Percentiles rank a stretch among this genome's conserved stretches.
phyloP scores from a whole-genome alignment of 2,888 invertebrate species.

The Apamea crenata region DNA sequence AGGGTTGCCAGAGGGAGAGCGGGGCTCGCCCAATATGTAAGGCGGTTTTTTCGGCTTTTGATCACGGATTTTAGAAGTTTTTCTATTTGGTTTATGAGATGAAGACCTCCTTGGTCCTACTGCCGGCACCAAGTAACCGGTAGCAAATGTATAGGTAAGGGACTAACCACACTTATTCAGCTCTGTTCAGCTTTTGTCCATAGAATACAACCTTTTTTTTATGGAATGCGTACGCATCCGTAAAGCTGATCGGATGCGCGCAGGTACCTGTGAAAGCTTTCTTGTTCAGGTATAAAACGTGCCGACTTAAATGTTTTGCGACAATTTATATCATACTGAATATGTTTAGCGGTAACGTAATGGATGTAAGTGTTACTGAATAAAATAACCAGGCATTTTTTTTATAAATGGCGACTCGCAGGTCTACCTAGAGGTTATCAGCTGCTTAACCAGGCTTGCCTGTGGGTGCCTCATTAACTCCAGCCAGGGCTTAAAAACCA shows the following conservation, averaged over 20 bases:
- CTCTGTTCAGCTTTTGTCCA: no score
- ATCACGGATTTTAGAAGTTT: constrained; percentile 1
- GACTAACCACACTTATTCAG: no score
- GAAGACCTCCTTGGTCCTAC: background rate
- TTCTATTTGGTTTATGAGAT: constrained; percentile 5
- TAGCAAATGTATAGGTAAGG: background rate
- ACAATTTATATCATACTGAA: background rate
- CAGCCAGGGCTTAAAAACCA: background rate
- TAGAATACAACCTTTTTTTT: no score
- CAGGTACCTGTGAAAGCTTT: background rate
- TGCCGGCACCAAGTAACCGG: background rate
- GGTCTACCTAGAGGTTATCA: background rate
- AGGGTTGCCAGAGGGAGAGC: constrained; percentile 14
- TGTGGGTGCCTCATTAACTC: background rate
- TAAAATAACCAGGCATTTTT: background rate
- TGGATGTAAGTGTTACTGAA: background rate
- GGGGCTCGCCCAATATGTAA: background rate
- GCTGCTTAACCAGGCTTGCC: background rate
- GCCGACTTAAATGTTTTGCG: background rate
- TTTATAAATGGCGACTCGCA: background rate
- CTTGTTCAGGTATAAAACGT: background rate
- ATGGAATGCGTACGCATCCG: no score
- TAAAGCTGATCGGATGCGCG: no score
- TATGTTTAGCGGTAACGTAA: background rate
- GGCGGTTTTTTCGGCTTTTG: constrained; percentile 20